Percentiles rank a stretch among this genome's conserved stretches.
These are phyloP conservation scores for Ambastaia sidthimunki DNA, from an alignment of 2,797 vertebrate species.

Conservation along the genomic window DNA sequence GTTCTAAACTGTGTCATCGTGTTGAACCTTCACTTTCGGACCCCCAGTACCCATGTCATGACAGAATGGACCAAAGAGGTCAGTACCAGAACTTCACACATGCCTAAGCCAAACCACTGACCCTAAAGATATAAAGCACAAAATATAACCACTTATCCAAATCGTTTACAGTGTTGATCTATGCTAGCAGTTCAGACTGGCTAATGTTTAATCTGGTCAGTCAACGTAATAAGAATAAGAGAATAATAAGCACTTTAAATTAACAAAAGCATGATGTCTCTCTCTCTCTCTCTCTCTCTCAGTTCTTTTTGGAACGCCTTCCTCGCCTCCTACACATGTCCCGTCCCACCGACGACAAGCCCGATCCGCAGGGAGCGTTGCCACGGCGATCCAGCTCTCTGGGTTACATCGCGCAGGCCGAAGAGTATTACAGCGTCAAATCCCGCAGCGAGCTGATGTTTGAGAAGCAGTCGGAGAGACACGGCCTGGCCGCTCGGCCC, in stretches of 20 bases:
- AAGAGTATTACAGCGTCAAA: constrained; percentile 95
- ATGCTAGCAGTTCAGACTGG: too few species aligned
- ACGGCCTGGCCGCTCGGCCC: constrained; percentile 78
- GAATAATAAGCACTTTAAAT: too few species aligned
- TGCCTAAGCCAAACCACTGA: neutral
- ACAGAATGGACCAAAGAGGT: constrained; percentile 89
- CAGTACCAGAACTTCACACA: constrained; percentile 17
- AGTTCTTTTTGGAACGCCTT: constrained; percentile 91
- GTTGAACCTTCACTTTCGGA: constrained; percentile 95
- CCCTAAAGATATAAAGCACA: neutral
- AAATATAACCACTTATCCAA: neutral
- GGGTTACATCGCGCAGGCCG: constrained; percentile 92
- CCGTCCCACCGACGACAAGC: constrained; percentile 72
- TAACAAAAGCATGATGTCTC: too few species aligned
- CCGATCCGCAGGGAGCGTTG: constrained; percentile 73
- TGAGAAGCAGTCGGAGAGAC: constrained; percentile 91
- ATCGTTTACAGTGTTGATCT: too few species aligned
- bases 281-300: neutral
- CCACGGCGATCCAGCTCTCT: constrained; percentile 88
- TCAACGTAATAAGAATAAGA: too few species aligned
- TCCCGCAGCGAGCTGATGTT: constrained; percentile 99
- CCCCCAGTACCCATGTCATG: constrained; percentile 93
- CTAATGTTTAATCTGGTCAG: too few species aligned
- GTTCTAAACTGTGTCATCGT: constrained; percentile 90
- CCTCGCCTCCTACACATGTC: constrained; percentile 88